Conservation (phyloP, 2,797 vertebrate species). For the Austrolebias charrua region DNA sequence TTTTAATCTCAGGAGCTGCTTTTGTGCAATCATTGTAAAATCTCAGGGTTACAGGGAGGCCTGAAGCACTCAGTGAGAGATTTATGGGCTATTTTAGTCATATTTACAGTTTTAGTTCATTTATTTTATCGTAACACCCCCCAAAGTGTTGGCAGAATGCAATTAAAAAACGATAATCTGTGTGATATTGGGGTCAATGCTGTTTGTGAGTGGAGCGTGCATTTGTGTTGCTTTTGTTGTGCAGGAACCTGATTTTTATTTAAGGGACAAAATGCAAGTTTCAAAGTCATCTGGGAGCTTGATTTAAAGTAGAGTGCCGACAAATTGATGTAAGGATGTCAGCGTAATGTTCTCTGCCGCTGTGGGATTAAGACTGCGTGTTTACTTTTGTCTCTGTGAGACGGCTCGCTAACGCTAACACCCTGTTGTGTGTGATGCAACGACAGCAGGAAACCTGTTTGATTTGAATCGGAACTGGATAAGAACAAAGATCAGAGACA, state of each 20-base stretch:
- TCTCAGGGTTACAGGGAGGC: constrained; percentile 40
- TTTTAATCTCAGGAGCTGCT: constrained; percentile 71
- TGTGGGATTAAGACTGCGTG: background rate
- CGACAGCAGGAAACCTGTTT: constrained; percentile 15
- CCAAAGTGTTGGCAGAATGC: background rate
- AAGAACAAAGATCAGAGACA: constrained; percentile 34
- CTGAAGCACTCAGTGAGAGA: constrained; percentile 24
- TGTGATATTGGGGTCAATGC: background rate
- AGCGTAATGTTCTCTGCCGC: background rate
- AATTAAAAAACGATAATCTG: background rate
- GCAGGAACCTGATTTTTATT: no score
- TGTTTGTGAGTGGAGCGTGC: background rate
- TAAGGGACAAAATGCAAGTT: no score
- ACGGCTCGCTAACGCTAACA: constrained; percentile 12
- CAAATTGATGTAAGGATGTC: background rate
- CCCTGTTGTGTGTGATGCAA: constrained; percentile 41
- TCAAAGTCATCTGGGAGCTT: background rate
- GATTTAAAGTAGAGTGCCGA: background rate
- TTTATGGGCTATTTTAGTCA: constrained; percentile 34
- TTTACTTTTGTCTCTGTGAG: constrained; percentile 8
- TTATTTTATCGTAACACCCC: background rate
- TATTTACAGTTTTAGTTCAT: constrained; percentile 28
- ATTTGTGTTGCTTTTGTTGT: background rate
- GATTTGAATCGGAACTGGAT: constrained; percentile 36
- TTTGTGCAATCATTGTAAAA: constrained; percentile 67